Evolutionary conservation across 2,113 vertebrate genomes (phyloP), one percentile per base, ranked within the genome.

Genomic region (Megaptera novaeangliae): DNA sequence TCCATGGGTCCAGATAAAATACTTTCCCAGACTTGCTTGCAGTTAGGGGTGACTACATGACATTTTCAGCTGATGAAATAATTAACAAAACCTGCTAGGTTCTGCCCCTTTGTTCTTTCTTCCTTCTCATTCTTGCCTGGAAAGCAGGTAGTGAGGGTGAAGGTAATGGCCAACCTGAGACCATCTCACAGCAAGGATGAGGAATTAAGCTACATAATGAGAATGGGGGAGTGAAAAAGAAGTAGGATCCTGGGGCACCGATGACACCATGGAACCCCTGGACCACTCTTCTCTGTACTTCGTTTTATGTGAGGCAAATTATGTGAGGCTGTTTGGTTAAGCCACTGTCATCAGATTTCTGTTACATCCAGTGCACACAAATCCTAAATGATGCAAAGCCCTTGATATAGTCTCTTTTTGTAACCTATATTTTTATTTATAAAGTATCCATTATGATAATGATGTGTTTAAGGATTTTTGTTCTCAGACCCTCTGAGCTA

Each of bases 21-120:
- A 44, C 39, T 91, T 95, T 41, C 61, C 46, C 64, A 84, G 75
- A 68, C 55, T 84, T 78, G 36, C 13, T 71, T 91, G 82, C 34
- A 85, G 39, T 94, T 82, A 69, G 5, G 9, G 46, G 36, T 46
- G 64, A n/a, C 23, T 88, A 68, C 83, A 66, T 84, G 81, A 87
- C 66, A 61, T 88, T 92, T 90, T 96, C 25, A 68, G 52, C 17
- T 71, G 44, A 91, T 97, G 82, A 94, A 92, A 59, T 71, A 81
- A 91, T 72, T 69, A 78, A 71, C 69, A 61, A 91, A 71, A 94
- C 7, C 23, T 59, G 17, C 34, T 59, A 49, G 17, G 69, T 94
- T 88, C 5, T 46, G 17, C 11, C 80, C 2, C 66, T 96, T 80
- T 85, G 9, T 25, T 74, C 44, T 95, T 88, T 49, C 3, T 91